Conservation (phyloP, 2,797 vertebrate species). For the Notoglanidium macrostoma region DNA sequence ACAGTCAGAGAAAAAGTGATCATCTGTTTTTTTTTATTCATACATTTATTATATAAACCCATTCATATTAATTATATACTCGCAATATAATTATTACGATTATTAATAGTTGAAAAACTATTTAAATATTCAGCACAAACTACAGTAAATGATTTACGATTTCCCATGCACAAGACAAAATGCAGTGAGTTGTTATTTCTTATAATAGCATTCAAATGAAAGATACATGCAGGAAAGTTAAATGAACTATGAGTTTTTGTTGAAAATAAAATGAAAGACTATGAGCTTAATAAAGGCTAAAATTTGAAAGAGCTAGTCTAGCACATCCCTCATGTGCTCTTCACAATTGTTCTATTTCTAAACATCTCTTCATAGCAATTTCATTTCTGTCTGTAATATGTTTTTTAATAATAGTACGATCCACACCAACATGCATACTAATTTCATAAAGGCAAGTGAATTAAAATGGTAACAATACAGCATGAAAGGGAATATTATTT, state of each 20-base stretch:
- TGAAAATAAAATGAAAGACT: not conserved
- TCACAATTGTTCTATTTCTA: not conserved
- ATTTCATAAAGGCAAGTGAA: constrained; percentile 3
- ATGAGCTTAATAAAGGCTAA: constrained; percentile 4
- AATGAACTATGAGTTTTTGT: not conserved
- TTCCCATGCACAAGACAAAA: not conserved
- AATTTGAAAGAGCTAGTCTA: not conserved
- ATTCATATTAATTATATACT: not conserved
- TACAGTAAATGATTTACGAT: not conserved
- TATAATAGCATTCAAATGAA: not conserved
- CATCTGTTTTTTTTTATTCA: not conserved
- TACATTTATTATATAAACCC: not conserved
- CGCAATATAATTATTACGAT: too few relatives aligned
- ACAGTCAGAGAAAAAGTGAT: not conserved
- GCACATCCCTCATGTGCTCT: not conserved
- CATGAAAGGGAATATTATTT: not conserved
- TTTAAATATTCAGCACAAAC: not conserved
- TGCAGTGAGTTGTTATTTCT: not conserved
- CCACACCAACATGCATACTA: constrained; percentile 1
- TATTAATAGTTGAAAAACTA: not conserved
- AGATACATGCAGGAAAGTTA: not conserved
- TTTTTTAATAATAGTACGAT: not conserved
- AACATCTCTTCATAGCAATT: not conserved
- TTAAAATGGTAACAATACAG: constrained; percentile 1
- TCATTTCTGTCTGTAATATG: not conserved